Evolutionary conservation across 2,888 invertebrate genomes (phyloP), one percentile per base, ranked within the genome.

Genomic region (Mythimna ferrago): DNA sequence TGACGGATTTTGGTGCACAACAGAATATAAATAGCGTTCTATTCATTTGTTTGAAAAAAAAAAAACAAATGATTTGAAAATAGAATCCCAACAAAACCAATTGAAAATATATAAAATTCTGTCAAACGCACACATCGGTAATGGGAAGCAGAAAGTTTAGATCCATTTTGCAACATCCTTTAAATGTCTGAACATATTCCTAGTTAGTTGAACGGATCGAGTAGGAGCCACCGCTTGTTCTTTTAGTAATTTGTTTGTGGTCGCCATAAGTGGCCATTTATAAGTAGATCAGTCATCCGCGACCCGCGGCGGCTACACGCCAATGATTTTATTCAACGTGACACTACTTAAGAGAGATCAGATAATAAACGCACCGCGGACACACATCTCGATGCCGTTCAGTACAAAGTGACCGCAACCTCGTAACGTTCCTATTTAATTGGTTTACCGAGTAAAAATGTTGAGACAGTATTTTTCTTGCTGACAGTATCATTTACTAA

Each of bases 291-390:
- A 92, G 87, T 92, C 92, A 92, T 92, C 90, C 90, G 88, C 87
- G 82, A 73, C 85, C 87, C 82, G 79, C 80, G 79, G 80, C 78
- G 74, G 85, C 87, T 87, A 88, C 88, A 89, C 90, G 84, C 88
- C 88, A 87, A 90, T 90, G 92, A 92, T 93, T 93, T 94, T 90
- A 93, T 93, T 87, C 88, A 90, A 93, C 91, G 90, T 93, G 95
- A 94, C 94, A 93, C 93, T 92, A 90, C 93, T 94, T 91, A 91
- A 90, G 92, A 93, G 90, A 92, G 91, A 92, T 92, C 92, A 91
- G 93, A 94, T 93, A 90, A 90, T 92, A 91, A 91, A 90, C 80
- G 89, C 82, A 90, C 90, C 90, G 89, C 90, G 86, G 87, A 91
- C 92, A 89, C 88, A 90, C 89, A 93, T 93, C 92, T 91, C 87